These are phyloP conservation scores for Tachina grossa DNA, from an alignment of 2,888 invertebrate species.

Conservation along the genomic window DNA sequence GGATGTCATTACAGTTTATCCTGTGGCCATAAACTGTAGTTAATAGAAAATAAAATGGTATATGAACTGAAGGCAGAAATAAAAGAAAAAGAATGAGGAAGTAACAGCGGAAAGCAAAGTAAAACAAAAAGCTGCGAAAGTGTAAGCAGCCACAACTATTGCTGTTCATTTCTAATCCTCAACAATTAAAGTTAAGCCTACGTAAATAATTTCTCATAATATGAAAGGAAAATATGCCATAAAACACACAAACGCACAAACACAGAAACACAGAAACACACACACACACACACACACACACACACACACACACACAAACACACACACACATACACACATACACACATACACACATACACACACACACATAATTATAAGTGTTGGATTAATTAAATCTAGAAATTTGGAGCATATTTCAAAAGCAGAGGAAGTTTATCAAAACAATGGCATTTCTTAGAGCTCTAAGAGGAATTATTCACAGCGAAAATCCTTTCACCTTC, in stretches of 20 bases:
- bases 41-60: constrained; percentile 25
- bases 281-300: neutral
- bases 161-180: constrained; percentile 32
- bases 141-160: neutral
- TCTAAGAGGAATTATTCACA: constrained; percentile 19
- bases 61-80: neutral
- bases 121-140: neutral
- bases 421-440: constrained; percentile 5
- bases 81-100: neutral
- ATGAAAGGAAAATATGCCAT: neutral
- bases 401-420: neutral
- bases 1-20: constrained; percentile 69
- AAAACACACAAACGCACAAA: neutral
- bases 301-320: neutral
- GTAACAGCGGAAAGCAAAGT: neutral
- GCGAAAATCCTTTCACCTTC: constrained; percentile 44
- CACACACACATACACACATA: neutral
- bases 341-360: neutral
- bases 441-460: constrained; percentile 36
- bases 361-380: neutral
- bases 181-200: constrained; percentile 18
- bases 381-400: neutral
- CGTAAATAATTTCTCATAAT: neutral
- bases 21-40: constrained; percentile 62
- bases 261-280: no score